These are phyloP conservation scores for Eubasilissa regina DNA, from an alignment of 1,140 invertebrate species.

Conservation along the genomic window DNA sequence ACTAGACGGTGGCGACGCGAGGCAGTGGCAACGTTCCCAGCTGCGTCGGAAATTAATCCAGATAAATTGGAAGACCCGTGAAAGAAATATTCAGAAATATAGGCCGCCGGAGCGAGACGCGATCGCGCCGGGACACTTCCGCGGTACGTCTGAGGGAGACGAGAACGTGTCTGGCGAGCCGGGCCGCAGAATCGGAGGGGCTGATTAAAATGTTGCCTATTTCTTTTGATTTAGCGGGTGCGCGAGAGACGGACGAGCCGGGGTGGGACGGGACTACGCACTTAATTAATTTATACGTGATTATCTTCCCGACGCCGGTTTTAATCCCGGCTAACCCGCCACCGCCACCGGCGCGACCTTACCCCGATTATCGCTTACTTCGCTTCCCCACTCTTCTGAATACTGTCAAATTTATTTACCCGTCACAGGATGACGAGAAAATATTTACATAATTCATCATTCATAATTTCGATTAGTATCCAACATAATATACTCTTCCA, in stretches of 20 bases:
- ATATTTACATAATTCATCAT: too few species aligned
- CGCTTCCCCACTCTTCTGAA: too few species aligned
- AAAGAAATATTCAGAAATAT: constrained; percentile 15
- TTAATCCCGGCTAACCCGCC: constrained; percentile 57
- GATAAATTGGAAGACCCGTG: constrained; percentile 41
- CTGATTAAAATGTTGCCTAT: constrained; percentile 27
- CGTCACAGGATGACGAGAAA: too few species aligned
- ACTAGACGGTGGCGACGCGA: too few species aligned
- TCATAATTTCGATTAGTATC: too few species aligned
- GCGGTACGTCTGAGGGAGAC: constrained; percentile 7
- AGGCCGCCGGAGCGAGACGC: constrained; percentile 17
- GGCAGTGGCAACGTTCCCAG: not conserved
- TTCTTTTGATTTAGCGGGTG: constrained; percentile 15
- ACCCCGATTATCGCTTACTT: not conserved
- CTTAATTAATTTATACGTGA: constrained; percentile 62
- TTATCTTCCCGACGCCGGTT: constrained; percentile 60
- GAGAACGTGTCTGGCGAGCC: not conserved
- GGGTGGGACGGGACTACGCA: constrained; percentile 47
- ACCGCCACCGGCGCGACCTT: not conserved
- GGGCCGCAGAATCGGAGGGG: not conserved
- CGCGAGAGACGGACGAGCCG: constrained; percentile 1
- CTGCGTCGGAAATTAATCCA: constrained; percentile 47
- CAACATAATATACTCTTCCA: too few species aligned
- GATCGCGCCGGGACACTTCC: not conserved
- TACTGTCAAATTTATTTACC: too few species aligned